These are phyloP conservation scores for Mantis religiosa DNA, from an alignment of 2,888 invertebrate genomes.

Conservation along the genomic window DNA sequence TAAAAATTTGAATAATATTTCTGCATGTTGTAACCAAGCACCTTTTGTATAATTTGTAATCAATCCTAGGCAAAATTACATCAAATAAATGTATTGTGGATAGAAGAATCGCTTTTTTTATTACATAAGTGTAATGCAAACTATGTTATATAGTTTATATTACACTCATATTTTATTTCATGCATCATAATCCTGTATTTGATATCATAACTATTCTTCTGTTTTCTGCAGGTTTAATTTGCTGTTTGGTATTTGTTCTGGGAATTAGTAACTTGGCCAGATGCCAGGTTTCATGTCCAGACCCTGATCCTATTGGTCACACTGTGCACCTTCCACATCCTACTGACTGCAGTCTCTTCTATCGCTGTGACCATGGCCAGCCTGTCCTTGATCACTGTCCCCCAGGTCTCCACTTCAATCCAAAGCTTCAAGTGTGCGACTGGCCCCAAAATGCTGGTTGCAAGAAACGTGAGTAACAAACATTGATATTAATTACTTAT, in stretches of 20 bases:
- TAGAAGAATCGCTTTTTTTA: too few species aligned
- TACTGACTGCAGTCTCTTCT: not conserved
- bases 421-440: conserved; percentile 19
- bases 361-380: conserved; percentile 9
- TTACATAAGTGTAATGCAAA: too few species aligned
- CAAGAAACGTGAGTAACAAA: not conserved
- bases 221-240: not conserved
- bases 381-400: conserved; percentile 10
- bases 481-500: too few species aligned
- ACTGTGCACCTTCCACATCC: conserved; percentile 1
- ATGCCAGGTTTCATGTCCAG: conserved; percentile 3
- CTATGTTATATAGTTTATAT: too few species aligned
- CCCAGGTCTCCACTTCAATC: conserved; percentile 6
- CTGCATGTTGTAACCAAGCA: too few species aligned
- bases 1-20: too few species aligned
- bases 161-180: too few species aligned
- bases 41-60: too few species aligned
- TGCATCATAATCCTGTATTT: too few species aligned
- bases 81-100: too few species aligned
- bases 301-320: not conserved
- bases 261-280: not conserved
- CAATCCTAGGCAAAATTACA: too few species aligned
- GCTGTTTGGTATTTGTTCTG: not conserved
- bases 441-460: conserved; percentile 18
- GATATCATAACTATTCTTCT: not conserved